Evolutionary conservation across 1,140 invertebrate genomes (phyloP).

Genomic region (Meloidogyne floridensis): DNA sequence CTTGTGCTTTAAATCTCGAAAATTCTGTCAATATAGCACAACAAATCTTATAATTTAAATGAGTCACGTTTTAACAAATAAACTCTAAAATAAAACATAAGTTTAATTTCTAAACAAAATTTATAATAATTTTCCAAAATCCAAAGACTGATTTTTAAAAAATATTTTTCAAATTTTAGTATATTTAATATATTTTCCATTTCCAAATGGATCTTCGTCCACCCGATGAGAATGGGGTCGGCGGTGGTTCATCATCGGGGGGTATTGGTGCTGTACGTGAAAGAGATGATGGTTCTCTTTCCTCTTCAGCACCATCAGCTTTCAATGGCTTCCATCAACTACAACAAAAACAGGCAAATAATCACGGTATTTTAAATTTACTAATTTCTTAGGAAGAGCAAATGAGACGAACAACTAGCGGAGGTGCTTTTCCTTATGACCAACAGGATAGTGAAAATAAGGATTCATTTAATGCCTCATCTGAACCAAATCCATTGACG

Average conservation of each 20-base stretch:
- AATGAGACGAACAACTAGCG: neutral
- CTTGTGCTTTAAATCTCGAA: neutral
- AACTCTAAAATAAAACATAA: neutral
- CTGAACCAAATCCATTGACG: slow-evolving; percentile 21
- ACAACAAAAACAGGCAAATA: neutral
- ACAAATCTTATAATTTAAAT: neutral
- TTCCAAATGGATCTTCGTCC: slow-evolving; percentile 5
- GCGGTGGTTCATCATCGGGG: neutral
- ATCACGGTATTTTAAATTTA: neutral
- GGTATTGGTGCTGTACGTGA: neutral
- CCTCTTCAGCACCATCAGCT: slow-evolving; percentile 25
- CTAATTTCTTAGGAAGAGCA: neutral
- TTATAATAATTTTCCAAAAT: too few species aligned
- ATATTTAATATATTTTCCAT: neutral
- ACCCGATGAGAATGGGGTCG: neutral
- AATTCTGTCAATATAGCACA: neutral
- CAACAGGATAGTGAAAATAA: neutral
- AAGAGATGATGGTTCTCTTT: slow-evolving; percentile 11
- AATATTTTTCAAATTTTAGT: neutral
- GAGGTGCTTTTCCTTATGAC: neutral
- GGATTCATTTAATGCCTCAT: neutral
- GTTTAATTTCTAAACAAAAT: too few species aligned
- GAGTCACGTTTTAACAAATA: neutral
- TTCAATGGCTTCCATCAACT: slow-evolving; percentile 26
- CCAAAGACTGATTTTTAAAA: too few species aligned